These are phyloP conservation scores for Nyctereutes procyonoides DNA, from an alignment of 2,113 vertebrate genomes.

Conservation along the genomic window DNA sequence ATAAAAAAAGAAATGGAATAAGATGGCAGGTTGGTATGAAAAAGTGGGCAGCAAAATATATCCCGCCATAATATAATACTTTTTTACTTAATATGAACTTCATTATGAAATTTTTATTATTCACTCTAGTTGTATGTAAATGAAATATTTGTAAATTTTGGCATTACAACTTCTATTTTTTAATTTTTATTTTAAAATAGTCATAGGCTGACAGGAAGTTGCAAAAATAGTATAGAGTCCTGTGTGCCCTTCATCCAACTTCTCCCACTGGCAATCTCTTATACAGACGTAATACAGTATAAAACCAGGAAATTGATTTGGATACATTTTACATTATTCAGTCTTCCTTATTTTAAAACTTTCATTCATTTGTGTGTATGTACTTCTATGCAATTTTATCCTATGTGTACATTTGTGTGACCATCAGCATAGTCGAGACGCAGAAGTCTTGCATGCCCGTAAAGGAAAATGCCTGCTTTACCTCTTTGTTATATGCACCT, in stretches of 20 bases:
- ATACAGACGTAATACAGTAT: neutral
- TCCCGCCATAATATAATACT: neutral
- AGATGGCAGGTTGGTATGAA: neutral
- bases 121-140: neutral
- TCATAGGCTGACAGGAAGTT: neutral
- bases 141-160: constrained; percentile 35
- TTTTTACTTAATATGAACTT: neutral
- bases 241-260: neutral
- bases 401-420: neutral
- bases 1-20: neutral
- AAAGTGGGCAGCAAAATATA: neutral
- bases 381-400: neutral
- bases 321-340: neutral
- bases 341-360: neutral
- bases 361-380: neutral
- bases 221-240: neutral
- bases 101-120: neutral
- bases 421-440: neutral
- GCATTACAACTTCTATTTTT: neutral
- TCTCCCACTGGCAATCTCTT: neutral
- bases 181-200: neutral
- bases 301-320: neutral
- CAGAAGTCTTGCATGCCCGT: neutral
- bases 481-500: neutral
- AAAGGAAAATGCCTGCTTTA: neutral